Base-by-base conservation (phyloP, 92 coral and sea anemone genomes). In the Palythoa grandis region DNA sequence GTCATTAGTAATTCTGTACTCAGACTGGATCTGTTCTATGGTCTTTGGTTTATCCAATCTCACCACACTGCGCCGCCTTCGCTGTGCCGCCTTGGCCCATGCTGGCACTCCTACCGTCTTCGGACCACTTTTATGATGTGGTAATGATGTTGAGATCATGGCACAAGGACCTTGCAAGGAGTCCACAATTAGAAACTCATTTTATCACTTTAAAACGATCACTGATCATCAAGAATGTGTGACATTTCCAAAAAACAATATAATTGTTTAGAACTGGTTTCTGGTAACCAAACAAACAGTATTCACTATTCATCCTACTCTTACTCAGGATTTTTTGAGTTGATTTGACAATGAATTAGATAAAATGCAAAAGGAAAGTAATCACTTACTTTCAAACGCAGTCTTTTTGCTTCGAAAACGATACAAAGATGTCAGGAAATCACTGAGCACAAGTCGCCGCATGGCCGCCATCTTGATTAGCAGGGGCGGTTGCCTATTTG, bases 31-130 rank as follows among this genome's bases (percentile, higher is more conserved):
- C 84, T 97, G 98, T 60, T 90, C 89, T 38, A 88, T 74, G 24
- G 97, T 91, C 70, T 95, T 97, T 48, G 98, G 95, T 84, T 92
- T 95, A 52, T 97, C 95, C 56, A 97, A 87, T 71, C 86, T 92
- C 69, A 85, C 85, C 13, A 95, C 88, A 82, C 93, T 94, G 29
- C 93, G 93, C 25, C 88, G 82, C 39, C 98, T 66, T 78, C 95
- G 90, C 77, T 92, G 92, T 20, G 97, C 97, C 43, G 99, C 99
- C 78, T 95, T 97, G 5, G 99, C 99, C 99, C 99, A 96, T 2
- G 99, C 99, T 14, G 99, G 99, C 11, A 95, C 90, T 0, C 99
- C 99, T 19, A 95, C 98, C 11, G 99, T 96, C 82, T 90, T 94
- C 0, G 99, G 99, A 11, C 95, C 94, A 63, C 91, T 96, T 91